phyloP scores from a whole-genome alignment of 2,888 invertebrate genomes.

The Lypha dubia region DNA sequence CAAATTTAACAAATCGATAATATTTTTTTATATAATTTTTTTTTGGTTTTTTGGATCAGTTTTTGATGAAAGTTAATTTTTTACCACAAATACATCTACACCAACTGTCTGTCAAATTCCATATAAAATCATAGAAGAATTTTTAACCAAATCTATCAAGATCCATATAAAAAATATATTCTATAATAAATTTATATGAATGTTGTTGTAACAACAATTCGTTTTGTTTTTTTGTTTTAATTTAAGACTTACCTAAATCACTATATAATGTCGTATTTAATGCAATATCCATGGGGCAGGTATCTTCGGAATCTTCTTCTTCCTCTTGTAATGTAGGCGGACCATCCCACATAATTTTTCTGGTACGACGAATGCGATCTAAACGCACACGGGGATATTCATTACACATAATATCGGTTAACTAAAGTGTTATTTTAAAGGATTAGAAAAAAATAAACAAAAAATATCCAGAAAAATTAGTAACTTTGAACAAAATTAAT shows the following conservation, averaged over 20 bases:
- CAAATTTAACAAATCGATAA: too few species aligned
- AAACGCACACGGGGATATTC: conserved; percentile 86
- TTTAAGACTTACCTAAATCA: conserved; percentile 82
- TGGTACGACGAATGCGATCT: conserved; percentile 86
- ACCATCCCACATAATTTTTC: conserved; percentile 84
- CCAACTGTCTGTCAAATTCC: too few species aligned
- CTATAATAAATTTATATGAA: too few species aligned
- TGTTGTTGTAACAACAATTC: too few species aligned
- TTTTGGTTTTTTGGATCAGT: too few species aligned
- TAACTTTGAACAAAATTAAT: not conserved
- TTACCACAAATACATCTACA: too few species aligned
- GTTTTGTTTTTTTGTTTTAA: conserved; percentile 9
- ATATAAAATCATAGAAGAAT: too few species aligned
- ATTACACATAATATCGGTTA: conserved; percentile 83
- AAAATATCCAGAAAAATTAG: conserved; percentile 16
- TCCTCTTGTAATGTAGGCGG: conserved; percentile 87
- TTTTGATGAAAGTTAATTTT: too few species aligned
- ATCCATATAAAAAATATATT: not conserved
- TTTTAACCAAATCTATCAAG: too few species aligned
- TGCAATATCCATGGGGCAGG: conserved; percentile 81
- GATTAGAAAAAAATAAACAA: too few species aligned
- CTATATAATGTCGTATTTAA: conserved; percentile 82
- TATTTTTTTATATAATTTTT: too few species aligned
- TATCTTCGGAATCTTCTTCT: conserved; percentile 84
- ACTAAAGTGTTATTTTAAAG: conserved; percentile 73